Percentiles rank a stretch among this genome's conserved stretches.
These are phyloP conservation scores for Carassius auratus DNA, from an alignment of 2,113 vertebrate genomes.

Conservation along the genomic window DNA sequence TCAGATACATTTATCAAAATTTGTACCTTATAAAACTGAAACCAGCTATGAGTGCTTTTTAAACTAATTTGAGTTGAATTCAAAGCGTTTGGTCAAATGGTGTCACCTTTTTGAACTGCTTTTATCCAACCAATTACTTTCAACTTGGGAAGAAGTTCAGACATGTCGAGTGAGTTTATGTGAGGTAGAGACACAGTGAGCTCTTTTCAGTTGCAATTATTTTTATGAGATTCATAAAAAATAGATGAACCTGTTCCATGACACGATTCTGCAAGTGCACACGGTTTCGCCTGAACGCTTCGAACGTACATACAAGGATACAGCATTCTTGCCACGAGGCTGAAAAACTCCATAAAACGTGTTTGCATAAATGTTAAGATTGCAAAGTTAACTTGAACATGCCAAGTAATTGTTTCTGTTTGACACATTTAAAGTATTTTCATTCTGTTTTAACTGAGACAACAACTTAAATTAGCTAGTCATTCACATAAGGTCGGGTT, in stretches of 20 bases:
- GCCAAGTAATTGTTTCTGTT: neutral
- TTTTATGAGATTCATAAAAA: conserved; percentile 33
- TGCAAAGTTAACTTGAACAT: neutral
- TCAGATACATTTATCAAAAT: neutral
- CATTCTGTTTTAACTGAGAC: neutral
- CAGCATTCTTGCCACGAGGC: neutral
- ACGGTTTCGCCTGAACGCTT: conserved; percentile 5
- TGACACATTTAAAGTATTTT: neutral
- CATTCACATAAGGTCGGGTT: neutral
- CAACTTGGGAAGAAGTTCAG: conserved; percentile 51
- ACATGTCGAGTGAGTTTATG: conserved; percentile 27
- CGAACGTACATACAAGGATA: conserved; percentile 1
- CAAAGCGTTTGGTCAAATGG: conserved; percentile 60
- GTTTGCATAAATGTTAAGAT: neutral
- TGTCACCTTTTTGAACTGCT: conserved; percentile 52
- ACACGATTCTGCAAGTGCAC: conserved; percentile 31
- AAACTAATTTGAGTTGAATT: conserved; percentile 31
- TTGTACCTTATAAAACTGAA: neutral
- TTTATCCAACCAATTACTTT: conserved; percentile 67
- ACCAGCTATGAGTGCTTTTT: neutral
- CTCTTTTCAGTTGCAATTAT: conserved; percentile 2
- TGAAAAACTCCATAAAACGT: neutral
- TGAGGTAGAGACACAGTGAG: neutral
- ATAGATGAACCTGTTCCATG: conserved; percentile 21
- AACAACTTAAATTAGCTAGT: conserved; percentile 2